Base-by-base conservation (phyloP, 2,113 vertebrate species). In the Ammodytes dubius region DNA sequence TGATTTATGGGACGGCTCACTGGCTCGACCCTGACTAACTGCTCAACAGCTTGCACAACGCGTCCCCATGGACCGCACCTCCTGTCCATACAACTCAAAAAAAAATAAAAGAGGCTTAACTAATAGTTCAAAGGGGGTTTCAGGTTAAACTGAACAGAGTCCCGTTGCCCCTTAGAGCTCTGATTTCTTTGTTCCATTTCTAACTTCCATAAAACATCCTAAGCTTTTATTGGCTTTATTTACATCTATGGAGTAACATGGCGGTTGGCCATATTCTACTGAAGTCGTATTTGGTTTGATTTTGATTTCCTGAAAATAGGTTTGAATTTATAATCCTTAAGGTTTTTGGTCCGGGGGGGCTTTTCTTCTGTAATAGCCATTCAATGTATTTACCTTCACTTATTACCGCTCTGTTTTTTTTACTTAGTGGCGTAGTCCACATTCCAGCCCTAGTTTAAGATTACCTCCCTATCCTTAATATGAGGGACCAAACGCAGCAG, bases 41-140 rank as follows among this genome's bases (percentile, higher is more conserved):
- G 63, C 70, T 73, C 70, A 81, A 64, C 74, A 87, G 77, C 83
- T 90, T 83, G 85, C 83, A 89, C 74, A 89, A 85, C 40, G 75
- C 70, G 39, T 17, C 54, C 42, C 66, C 70, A 19, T 14, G 49
- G 77, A 76, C 75, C 50, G 11, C 52, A 58, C 43, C 27, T 81
- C 58, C 9, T 11, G 50, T 43, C 17, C 37, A 47, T 6, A 57
- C 12, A 74, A 47, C 37, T 37, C 35, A 13, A 70, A 42, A 70
- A 65, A 43, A 53, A 42, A 1, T 52, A 54, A 42, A 46, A 70
- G 27, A 58, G 14, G 57, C 15, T 47, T 13, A 45, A 53, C n/a
- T 9, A 0, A 14, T 4, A 35, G 11, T 39, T 58, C 37, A 56
- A 59, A 15, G 42, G 27, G 27, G 27, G 27, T 27, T 27, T 27